Evolutionary conservation across 2,888 invertebrate genomes (phyloP), one percentile per base, ranked within the genome.

Genomic region (Gibbula magus): DNA sequence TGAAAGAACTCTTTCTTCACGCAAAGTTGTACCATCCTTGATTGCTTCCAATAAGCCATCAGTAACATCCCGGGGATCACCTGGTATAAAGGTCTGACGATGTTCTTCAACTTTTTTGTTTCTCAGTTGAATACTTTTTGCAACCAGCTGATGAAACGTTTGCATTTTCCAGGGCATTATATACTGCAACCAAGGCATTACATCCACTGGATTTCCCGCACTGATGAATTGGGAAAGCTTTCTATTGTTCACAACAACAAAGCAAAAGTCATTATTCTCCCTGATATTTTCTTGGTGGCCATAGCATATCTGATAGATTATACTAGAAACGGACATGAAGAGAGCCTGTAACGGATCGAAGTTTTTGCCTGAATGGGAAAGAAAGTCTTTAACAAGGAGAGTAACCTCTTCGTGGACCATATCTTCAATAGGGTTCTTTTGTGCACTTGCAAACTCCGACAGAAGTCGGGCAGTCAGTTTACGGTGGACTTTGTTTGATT

Each of bases 141-240:
- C 75, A 66, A 0, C 86, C 52, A 0, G 8, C 8, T n/a, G n/a
- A n/a, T n/a, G n/a, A 67, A 22, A 22, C 4, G 20, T 22, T 2
- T 20, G 2, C 7, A 79, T 22, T 73, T 78, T 82, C 70, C 79
- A 67, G 2, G 80, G 82, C 75, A 85, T 81, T 32, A 87, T 51
- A 75, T 75, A 80, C n/a, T 84, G 75, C 56, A 84, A 75, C 85
- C 84, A 86, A 0, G 87, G 87, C 80, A 87, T 82, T 1, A 86
- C 81, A n/a, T n/a, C n/a, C n/a, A n/a, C n/a, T n/a, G n/a, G n/a
- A n/a, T n/a, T n/a, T n/a, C n/a, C n/a, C n/a, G 82, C 61, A 25
- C 54, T 66, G 1, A 67, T 52, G 51, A 85, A 84, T 29, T 82
- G 61, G 4, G 8, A 45, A 45, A 86, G 82, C 10, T 70, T 77